Evolutionary conservation across 2,888 invertebrate species (phyloP).

Genomic region (Rhaphigaster nebulosa): DNA sequence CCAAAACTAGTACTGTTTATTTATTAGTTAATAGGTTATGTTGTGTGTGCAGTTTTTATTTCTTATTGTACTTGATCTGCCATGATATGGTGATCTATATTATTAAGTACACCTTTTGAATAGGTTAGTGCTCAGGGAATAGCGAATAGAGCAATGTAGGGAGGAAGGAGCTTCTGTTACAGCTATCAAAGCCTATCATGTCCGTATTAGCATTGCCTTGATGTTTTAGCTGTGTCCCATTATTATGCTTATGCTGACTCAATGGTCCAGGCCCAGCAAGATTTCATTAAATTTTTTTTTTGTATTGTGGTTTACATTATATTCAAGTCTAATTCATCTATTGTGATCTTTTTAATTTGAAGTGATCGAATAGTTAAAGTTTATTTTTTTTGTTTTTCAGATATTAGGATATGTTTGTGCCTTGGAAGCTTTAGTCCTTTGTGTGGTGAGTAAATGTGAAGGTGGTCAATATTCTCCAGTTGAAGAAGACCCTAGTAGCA

Average conservation of each 20-base stretch:
- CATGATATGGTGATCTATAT: no score
- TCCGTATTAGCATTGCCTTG: neutral
- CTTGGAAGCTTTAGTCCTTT: conserved; percentile 74
- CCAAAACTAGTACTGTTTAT: no score
- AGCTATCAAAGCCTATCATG: no score
- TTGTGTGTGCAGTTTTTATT: no score
- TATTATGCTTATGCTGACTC: neutral
- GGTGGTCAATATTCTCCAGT: conserved; percentile 74
- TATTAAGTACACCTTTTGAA: no score
- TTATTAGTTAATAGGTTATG: no score
- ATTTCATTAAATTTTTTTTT: neutral
- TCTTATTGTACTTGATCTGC: no score
- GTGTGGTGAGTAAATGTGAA: conserved; percentile 74
- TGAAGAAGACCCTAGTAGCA: conserved; percentile 75
- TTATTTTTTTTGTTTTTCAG: conserved; percentile 68
- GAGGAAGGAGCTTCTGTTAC: no score
- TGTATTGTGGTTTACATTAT: neutral
- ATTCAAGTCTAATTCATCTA: neutral
- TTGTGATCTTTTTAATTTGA: neutral
- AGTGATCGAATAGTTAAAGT: neutral
- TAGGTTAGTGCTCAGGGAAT: no score
- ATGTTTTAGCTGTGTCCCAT: neutral
- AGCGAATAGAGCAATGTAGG: no score
- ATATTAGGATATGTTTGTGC: conserved; percentile 76
- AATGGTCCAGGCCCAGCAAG: neutral